A percentile compares a stretch with the other conserved stretches of the same genome.
Conservation (phyloP, 2,797 vertebrate genomes). For the Cygnus olor region DNA sequence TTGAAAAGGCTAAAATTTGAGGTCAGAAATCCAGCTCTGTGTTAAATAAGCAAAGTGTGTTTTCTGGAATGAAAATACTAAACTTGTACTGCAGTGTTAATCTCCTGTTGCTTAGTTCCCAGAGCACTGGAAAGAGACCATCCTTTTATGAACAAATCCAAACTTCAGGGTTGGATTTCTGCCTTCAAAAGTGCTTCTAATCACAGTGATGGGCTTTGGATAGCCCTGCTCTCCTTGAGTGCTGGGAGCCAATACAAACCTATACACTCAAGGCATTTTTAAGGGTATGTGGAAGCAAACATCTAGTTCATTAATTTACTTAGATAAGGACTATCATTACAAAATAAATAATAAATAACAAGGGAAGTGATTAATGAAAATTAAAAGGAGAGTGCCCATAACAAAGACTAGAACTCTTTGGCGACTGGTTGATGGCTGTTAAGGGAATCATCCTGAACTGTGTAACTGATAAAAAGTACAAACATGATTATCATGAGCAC, state of each 20-base stretch:
- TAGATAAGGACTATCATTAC: neutral
- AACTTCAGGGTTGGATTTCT: fast-evolving
- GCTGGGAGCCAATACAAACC: neutral
- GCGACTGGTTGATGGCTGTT: neutral
- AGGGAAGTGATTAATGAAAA: neutral
- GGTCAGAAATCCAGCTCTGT: neutral
- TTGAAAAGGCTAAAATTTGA: neutral
- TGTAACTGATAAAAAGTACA: neutral
- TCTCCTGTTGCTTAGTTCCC: fast-evolving
- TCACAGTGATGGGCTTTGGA: neutral
- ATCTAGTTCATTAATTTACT: neutral
- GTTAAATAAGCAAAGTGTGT: neutral
- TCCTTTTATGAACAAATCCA: neutral
- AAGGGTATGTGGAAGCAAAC: neutral
- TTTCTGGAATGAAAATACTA: neutral
- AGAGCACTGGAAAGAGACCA: neutral
- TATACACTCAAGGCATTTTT: fast-evolving
- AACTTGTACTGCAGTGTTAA: neutral
- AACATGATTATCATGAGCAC: neutral
- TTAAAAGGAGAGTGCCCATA: neutral
- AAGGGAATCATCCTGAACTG: neutral
- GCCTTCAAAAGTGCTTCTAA: neutral
- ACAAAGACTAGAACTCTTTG: neutral
- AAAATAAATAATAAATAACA: neutral
- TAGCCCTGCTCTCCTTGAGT: neutral